Conservation (phyloP, 1,140 invertebrate genomes). For the Solenopsis invicta region DNA sequence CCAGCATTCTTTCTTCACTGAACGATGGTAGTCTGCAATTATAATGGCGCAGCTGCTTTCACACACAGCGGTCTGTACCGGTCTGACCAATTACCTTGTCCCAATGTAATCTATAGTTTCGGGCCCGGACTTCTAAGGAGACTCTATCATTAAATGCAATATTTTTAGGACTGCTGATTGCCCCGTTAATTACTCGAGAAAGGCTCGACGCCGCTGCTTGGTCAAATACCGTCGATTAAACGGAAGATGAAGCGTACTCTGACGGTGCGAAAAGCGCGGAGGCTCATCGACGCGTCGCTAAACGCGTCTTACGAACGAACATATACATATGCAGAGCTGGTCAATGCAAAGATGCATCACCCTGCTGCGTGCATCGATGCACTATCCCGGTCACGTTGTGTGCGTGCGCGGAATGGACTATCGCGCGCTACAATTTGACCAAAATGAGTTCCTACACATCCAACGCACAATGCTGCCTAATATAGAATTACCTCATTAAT, state of each 20-base stretch:
- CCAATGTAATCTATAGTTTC: conserved; percentile 79
- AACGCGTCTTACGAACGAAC: conserved; percentile 9
- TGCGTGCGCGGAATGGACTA: conserved; percentile 24
- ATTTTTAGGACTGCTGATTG: conserved; percentile 79
- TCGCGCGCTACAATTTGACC: conserved; percentile 48
- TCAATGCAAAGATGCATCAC: conserved; percentile 20
- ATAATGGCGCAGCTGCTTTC: conserved; percentile 78
- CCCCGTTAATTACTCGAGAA: conserved; percentile 73
- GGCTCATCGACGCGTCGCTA: conserved; percentile 6
- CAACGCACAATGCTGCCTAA: conserved; percentile 20
- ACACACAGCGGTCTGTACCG: conserved; percentile 56
- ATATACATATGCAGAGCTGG: conserved; percentile 6
- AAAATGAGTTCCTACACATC: conserved; percentile 36
- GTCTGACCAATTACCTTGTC: conserved; percentile 79
- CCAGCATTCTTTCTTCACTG: conserved; percentile 66
- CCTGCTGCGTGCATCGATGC: neutral
- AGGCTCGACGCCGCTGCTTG: conserved; percentile 31
- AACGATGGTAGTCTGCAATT: conserved; percentile 76
- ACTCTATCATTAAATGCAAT: conserved; percentile 81
- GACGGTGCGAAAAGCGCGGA: conserved; percentile 29
- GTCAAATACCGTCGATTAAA: conserved; percentile 71
- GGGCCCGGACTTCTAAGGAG: conserved; percentile 54
- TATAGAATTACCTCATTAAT: conserved; percentile 64
- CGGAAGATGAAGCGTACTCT: conserved; percentile 56
- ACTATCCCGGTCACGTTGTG: neutral